Base-by-base conservation (phyloP, 1,140 invertebrate species). In the Araneus ventricosus region DNA sequence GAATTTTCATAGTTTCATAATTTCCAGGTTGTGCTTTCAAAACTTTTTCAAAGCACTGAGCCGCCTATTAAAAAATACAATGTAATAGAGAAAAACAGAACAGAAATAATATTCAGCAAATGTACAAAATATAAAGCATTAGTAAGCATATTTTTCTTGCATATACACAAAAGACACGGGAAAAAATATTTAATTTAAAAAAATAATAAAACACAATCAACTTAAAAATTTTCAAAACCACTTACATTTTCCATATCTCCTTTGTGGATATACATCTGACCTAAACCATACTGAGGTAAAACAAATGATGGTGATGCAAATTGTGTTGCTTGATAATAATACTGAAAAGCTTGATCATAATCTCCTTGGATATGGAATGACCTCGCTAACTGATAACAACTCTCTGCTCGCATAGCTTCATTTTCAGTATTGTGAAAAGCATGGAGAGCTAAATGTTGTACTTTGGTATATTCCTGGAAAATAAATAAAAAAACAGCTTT, bases 351-450 rank as follows among this genome's bases (percentile, higher is more conserved):
- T 96, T 99, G 98, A 95, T 99, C 98, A 95, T 98, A 99, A 95
- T 99, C 99, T 20, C 97, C 97, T 95, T 99, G 98, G 2, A 99
- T 98, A 95, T 99, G 99, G 95, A 99, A 99, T 45, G 98, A 98
- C 94, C 99, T 96, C 0, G 99, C 99, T 82, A 99, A 96, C 95
- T 99, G 99, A 95, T 99, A 99, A 95, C 99, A 99, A 95, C 98
- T 99, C 96, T 99, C 99, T 2, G 99, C 99, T 90, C 99, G 96
- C 98, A 99, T 99, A 0, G 98, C 98, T 96, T 99, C 99, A 95
- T 99, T 99, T 95, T 99, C 99, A 0, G 99, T 99, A 95, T 99
- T 99, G 95, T 99, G 98, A 95, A 99, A 99, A 0, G 99, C 99
- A 95, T 99, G 99, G 1, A 99, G 95, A 0, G 99, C 99, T 90